Base-by-base conservation (phyloP, 2,113 vertebrate genomes). In the Euleptes europaea region DNA sequence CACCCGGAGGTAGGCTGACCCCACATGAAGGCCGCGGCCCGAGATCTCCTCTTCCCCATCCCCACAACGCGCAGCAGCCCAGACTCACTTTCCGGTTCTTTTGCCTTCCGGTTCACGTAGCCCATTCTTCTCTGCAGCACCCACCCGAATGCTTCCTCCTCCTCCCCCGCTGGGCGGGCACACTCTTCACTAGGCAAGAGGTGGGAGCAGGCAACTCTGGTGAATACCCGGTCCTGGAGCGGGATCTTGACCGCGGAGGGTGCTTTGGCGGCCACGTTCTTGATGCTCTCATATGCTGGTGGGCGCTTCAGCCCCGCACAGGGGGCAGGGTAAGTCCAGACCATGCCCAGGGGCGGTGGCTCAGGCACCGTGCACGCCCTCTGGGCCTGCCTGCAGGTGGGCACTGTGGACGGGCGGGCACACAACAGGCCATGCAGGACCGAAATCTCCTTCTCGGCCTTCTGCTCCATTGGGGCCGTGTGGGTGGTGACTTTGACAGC, bases 271-370 rank as follows among this genome's bases (percentile, higher is more conserved):
- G 94, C 89, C 91, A 95, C 73, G 91, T 94, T 87, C 87, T 93
- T 94, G 83, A 98, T 90, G 91, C 97, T 98, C 77, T 98, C 97
- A 11, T 98, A 98, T 81, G 98, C 97, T 1, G 98, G 98, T 28
- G 98, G 98, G 74, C 97, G 97, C 85, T 97, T 96, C 90, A 97
- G 96, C n/a, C 97, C 97, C 57, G 95, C 97, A 1, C 79, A 82
- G 11, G 96, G 95, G 0, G 98, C 97, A 19, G 97, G 97, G 94
- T 98, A 98, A 57, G 98, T 98, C 98, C 98, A 98, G 78, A 98
- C 96, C 11, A 97, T 94, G 33, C 92, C 67, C 81, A 93, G 77
- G 71, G 92, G 77, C 91, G 96, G 92, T 92, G 97, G 92, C 49
- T 97, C 96, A 0, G 97, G 95, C 1, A 96, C 94, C 6, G 96